Conservation (phyloP, 23 tunicate genomes). For the Diplosoma virens region DNA sequence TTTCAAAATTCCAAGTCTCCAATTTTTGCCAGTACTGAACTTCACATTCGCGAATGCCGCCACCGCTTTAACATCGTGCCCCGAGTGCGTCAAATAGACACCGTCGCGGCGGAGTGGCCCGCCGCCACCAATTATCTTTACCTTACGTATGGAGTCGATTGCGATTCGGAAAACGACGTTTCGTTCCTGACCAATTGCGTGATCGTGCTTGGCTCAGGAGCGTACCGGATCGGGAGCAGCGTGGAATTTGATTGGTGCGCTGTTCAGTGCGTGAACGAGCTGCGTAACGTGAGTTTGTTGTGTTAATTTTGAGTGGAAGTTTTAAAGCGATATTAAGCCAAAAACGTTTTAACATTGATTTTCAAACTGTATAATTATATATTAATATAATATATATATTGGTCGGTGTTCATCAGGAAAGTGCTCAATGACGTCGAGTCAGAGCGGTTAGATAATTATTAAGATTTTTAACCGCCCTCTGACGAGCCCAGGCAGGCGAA, state of each 20-base stretch:
- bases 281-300: constrained; percentile 44
- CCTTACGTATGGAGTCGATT: constrained; percentile 54
- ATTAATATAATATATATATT: too few species aligned
- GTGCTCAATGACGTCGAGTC: too few species aligned
- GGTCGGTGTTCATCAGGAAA: too few species aligned
- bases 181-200: constrained; percentile 47
- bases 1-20: too few species aligned
- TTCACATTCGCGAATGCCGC: constrained; percentile 55
- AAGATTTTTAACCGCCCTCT: too few species aligned
- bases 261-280: constrained; percentile 82
- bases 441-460: too few species aligned
- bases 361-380: too few species aligned
- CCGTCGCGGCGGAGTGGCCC: constrained; percentile 95
- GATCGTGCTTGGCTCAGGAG: constrained; percentile 89
- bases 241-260: constrained; percentile 99
- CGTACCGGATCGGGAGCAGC: constrained; percentile 89
- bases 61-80: constrained; percentile 36
- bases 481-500: too few species aligned
- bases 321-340: too few species aligned
- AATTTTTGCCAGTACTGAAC: constrained; percentile 55
- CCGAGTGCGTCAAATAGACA: constrained; percentile 77
- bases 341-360: too few species aligned
- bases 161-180: constrained; percentile 44
- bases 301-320: too few species aligned
- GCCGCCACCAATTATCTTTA: constrained; percentile 88